Evolutionary conservation across 2,888 invertebrate species (phyloP).

Genomic region (Dioctria rufipes): DNA sequence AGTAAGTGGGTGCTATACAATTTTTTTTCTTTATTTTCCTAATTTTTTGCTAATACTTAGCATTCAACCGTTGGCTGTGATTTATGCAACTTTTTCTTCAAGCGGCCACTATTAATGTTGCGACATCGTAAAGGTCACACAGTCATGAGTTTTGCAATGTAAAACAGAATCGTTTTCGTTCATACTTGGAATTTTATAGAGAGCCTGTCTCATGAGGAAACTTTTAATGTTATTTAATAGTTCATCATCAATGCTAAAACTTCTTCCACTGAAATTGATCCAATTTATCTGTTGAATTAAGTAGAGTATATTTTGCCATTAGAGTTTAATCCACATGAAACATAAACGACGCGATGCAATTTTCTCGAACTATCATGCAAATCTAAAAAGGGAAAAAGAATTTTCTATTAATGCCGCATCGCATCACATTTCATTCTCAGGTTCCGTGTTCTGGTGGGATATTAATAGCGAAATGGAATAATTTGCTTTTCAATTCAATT

Average conservation of each 20-base stretch:
- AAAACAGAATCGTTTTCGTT: slow-evolving; percentile 6
- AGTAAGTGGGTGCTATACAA: slow-evolving; percentile 19
- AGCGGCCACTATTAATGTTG: not conserved
- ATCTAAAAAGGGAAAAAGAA: slow-evolving; percentile 24
- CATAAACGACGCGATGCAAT: not conserved
- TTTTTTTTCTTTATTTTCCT: not conserved
- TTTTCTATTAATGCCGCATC: slow-evolving; percentile 37
- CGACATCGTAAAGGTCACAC: slow-evolving; percentile 40
- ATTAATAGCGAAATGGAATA: slow-evolving; percentile 35
- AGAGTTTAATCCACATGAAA: too few species aligned
- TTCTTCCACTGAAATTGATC: not conserved
- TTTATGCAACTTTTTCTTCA: slow-evolving; percentile 33
- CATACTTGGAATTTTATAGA: not conserved
- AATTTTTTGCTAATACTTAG: not conserved
- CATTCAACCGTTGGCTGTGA: slow-evolving; percentile 8
- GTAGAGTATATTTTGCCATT: too few species aligned
- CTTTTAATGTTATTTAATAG: not conserved
- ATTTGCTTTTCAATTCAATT: slow-evolving; percentile 30
- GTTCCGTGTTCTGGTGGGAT: not conserved
- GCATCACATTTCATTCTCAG: slow-evolving; percentile 18
- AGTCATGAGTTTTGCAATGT: slow-evolving; percentile 25
- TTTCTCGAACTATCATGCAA: not conserved
- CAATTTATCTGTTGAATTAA: not conserved
- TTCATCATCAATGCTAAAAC: not conserved
- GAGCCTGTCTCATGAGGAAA: not conserved